Evolutionary conservation across 2,888 invertebrate species (phyloP).

Genomic region (Nudaria mundana): DNA sequence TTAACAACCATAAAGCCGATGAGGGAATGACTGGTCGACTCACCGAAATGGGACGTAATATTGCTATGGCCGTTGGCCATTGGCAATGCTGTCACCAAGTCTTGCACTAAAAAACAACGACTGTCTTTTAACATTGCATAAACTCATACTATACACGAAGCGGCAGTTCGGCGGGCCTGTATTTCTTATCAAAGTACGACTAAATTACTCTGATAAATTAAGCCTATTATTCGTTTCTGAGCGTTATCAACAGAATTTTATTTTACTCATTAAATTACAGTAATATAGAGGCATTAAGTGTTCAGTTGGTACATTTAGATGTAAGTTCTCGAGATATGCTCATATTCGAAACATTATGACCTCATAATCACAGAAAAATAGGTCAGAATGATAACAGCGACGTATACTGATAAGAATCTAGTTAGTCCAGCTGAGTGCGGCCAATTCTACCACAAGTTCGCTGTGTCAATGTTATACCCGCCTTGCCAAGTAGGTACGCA

Average conservation of each 20-base stretch:
- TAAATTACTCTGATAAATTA: conserved; percentile 38
- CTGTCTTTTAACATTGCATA: conserved; percentile 76
- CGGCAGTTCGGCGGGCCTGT: conserved; percentile 22
- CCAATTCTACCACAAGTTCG: conserved; percentile 55
- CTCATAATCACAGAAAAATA: conserved; percentile 63
- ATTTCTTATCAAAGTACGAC: conserved; percentile 45
- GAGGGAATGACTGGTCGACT: conserved; percentile 75
- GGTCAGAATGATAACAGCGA: conserved; percentile 72
- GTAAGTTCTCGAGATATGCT: conserved; percentile 23
- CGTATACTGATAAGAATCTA: conserved; percentile 73
- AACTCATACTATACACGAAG: conserved; percentile 44
- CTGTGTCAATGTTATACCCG: conserved; percentile 72
- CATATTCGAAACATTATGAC: conserved; percentile 51
- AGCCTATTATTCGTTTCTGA: conserved; percentile 26
- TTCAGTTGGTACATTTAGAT: conserved; percentile 28
- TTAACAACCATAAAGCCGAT: conserved; percentile 77
- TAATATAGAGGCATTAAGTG: conserved; percentile 34
- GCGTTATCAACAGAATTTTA: conserved; percentile 39
- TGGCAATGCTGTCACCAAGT: conserved; percentile 81
- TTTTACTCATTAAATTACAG: conserved; percentile 27
- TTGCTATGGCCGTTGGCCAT: conserved; percentile 80
- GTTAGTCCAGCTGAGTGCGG: conserved; percentile 57
- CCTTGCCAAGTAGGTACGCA: conserved; percentile 72
- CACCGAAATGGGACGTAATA: conserved; percentile 80
- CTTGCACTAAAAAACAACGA: conserved; percentile 81